A percentile compares a stretch with the other conserved stretches of the same genome.
Evolutionary conservation across 2,797 vertebrate species (phyloP).

Genomic region (Threskiornis aethiopicus): DNA sequence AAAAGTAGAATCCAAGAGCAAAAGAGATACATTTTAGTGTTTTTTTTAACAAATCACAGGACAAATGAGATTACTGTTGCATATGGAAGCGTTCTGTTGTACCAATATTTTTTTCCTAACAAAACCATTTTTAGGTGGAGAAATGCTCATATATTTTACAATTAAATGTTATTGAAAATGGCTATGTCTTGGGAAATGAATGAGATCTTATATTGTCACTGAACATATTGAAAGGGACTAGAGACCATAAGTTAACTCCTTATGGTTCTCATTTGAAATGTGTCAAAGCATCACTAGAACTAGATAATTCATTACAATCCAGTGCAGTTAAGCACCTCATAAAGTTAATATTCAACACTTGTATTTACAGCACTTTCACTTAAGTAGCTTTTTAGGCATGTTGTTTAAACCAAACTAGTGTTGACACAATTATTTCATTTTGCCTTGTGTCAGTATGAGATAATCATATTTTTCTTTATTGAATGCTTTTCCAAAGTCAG

Average conservation of each 20-base stretch:
- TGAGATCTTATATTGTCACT: constrained; percentile 10
- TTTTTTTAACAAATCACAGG: neutral
- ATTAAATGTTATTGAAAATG: neutral
- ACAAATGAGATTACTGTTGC: neutral
- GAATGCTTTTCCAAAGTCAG: constrained; percentile 40
- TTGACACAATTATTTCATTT: constrained; percentile 55
- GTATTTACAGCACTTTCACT: constrained; percentile 57
- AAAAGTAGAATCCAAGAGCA: neutral
- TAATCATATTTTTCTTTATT: constrained; percentile 14
- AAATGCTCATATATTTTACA: constrained; percentile 1
- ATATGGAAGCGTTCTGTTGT: neutral
- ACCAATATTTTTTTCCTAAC: neutral
- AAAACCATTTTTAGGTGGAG: neutral
- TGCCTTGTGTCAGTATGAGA: neutral
- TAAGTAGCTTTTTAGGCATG: constrained; percentile 56
- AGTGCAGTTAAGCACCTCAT: constrained; percentile 75
- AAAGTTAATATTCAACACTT: constrained; percentile 74
- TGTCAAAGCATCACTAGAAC: constrained; percentile 71
- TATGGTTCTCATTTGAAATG: constrained; percentile 75
- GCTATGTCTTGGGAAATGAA: constrained; percentile 23
- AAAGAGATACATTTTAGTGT: neutral
- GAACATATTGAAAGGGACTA: constrained; percentile 36
- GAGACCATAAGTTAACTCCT: constrained; percentile 66
- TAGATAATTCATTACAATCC: constrained; percentile 78
- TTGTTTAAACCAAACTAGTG: constrained; percentile 61